These are phyloP conservation scores for Branchipolynoe longqiensis DNA, from an alignment of 2,888 invertebrate species.

Conservation along the genomic window DNA sequence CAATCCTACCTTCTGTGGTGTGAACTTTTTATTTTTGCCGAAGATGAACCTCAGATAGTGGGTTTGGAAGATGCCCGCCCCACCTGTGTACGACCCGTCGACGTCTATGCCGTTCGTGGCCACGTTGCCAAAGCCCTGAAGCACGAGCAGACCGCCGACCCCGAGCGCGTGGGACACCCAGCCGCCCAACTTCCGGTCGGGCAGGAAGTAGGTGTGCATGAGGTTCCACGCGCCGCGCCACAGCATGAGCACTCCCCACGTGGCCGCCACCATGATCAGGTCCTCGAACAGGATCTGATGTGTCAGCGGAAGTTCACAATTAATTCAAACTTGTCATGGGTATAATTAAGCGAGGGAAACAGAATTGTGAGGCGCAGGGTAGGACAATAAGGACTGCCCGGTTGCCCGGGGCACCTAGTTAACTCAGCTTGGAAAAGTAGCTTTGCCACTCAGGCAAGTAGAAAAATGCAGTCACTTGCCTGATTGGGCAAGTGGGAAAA, in stretches of 20 bases:
- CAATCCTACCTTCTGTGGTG: slow-evolving; percentile 36
- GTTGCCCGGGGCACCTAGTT: too few species aligned
- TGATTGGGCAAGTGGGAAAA: too few species aligned
- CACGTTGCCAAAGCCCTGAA: slow-evolving; percentile 68
- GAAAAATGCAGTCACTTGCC: too few species aligned
- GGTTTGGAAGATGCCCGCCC: slow-evolving; percentile 67
- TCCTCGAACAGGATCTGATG: slow-evolving; percentile 67
- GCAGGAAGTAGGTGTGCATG: slow-evolving; percentile 64
- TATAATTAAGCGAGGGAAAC: too few species aligned
- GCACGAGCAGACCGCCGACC: slow-evolving; percentile 63
- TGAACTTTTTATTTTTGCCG: neutral
- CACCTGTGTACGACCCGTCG: slow-evolving; percentile 66
- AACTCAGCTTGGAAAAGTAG: too few species aligned
- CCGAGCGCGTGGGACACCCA: slow-evolving; percentile 68
- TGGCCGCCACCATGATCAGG: slow-evolving; percentile 62
- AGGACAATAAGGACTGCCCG: too few species aligned
- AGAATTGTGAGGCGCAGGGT: too few species aligned
- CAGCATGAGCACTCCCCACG: slow-evolving; percentile 67
- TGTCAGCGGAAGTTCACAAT: neutral
- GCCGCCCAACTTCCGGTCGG: slow-evolving; percentile 64
- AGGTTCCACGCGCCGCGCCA: slow-evolving; percentile 70
- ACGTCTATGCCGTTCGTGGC: slow-evolving; percentile 68
- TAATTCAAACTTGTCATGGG: too few species aligned
- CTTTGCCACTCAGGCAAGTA: too few species aligned
- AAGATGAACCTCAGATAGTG: slow-evolving; percentile 64